A percentile compares a stretch with the other conserved stretches of the same genome.
phyloP scores from a whole-genome alignment of 2,888 invertebrate genomes.

The Yponomeuta cagnagella region DNA sequence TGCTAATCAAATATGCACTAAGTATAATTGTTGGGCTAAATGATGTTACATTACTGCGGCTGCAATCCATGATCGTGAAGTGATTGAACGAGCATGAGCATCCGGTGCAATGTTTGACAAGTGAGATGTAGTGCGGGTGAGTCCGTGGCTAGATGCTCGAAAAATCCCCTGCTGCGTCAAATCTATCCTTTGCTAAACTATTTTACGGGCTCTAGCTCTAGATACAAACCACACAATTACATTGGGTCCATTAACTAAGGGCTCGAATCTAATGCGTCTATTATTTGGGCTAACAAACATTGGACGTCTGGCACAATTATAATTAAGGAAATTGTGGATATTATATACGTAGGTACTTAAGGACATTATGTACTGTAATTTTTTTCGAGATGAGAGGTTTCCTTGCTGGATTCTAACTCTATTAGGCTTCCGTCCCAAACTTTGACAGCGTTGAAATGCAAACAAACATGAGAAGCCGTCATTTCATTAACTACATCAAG shows the following conservation, averaged over 20 bases:
- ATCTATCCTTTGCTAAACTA: neutral
- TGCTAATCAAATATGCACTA: conserved; percentile 52
- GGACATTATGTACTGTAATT: neutral
- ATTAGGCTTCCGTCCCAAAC: neutral
- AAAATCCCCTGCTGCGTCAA: conserved; percentile 20
- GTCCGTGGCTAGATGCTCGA: conserved; percentile 16
- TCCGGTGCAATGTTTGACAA: conserved; percentile 70
- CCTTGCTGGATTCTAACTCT: neutral
- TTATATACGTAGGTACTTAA: neutral
- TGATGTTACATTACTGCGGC: conserved; percentile 69
- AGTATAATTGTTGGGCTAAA: conserved; percentile 51
- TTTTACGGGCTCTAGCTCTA: conserved; percentile 15
- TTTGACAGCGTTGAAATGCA: conserved; percentile 35
- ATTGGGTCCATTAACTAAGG: neutral
- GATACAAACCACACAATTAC: conserved; percentile 22
- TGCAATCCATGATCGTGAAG: conserved; percentile 51
- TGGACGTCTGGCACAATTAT: neutral
- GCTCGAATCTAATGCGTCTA: neutral
- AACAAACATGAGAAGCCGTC: conserved; percentile 63
- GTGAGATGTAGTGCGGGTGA: conserved; percentile 57
- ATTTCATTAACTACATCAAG: conserved; percentile 45
- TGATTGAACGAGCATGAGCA: conserved; percentile 51
- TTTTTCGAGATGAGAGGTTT: neutral
- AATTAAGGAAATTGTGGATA: neutral
- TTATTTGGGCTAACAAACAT: neutral